A percentile compares a stretch with the other conserved stretches of the same genome.
Evolutionary conservation across 2,113 vertebrate species (phyloP).

Genomic region (Okapia johnstoni): DNA sequence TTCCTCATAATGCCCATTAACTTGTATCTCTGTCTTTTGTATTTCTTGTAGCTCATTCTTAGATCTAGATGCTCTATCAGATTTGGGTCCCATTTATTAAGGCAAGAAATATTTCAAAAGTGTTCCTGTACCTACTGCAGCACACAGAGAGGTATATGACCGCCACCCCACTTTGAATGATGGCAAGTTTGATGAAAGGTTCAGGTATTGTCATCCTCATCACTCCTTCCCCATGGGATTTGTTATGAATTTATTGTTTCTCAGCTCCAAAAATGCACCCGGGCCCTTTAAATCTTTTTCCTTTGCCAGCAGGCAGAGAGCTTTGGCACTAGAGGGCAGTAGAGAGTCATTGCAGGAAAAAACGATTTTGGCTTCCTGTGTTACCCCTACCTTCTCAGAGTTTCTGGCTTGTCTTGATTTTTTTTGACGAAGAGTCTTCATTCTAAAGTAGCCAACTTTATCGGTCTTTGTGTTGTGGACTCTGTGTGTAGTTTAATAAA

Average conservation of each 20-base stretch:
- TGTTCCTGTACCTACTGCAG: not conserved
- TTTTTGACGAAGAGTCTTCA: not conserved
- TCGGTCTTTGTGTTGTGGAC: not conserved
- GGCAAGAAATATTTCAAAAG: not conserved
- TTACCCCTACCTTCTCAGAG: not conserved
- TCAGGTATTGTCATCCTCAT: not conserved
- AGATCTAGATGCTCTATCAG: not conserved
- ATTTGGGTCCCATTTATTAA: not conserved
- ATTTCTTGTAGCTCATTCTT: not conserved
- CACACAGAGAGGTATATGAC: not conserved
- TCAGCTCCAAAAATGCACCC: not conserved
- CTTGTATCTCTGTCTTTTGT: not conserved
- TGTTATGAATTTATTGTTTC: not conserved
- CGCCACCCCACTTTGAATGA: not conserved
- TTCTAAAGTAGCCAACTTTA: too few relatives aligned
- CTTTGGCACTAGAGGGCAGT: not conserved
- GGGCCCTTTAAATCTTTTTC: not conserved
- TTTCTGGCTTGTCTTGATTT: not conserved
- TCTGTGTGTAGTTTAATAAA: not conserved
- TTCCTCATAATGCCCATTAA: not conserved
- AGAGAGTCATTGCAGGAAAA: not conserved
- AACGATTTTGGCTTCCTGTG: not conserved
- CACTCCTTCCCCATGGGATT: not conserved
- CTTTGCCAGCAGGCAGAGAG: not conserved
- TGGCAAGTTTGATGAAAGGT: not conserved